Evolutionary conservation across 2,797 vertebrate species (phyloP).

Genomic region (Sphenopsis melanotis): DNA sequence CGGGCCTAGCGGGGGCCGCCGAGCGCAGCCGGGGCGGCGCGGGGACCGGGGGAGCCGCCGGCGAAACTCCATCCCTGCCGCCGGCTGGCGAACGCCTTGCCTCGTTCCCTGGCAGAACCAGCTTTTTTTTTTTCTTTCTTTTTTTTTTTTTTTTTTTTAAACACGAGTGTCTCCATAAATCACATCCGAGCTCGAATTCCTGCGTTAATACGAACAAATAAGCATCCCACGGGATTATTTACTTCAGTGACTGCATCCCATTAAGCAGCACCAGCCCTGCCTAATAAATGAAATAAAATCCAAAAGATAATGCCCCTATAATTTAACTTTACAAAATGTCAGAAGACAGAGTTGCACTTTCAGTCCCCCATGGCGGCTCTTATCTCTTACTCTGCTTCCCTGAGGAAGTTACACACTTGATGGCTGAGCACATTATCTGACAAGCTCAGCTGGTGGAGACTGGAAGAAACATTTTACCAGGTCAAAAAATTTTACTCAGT

Average conservation of each 20-base stretch:
- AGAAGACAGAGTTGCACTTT: not conserved
- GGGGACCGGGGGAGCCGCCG: not conserved
- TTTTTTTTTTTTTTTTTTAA: not conserved
- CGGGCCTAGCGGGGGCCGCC: not conserved
- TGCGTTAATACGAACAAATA: not conserved
- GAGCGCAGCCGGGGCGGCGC: not conserved
- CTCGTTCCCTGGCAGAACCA: not conserved
- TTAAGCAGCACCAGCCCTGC: not conserved
- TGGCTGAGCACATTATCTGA: not conserved
- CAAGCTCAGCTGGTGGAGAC: not conserved
- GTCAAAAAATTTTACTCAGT: not conserved
- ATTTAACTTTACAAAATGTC: slow-evolving; percentile 34
- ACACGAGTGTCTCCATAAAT: not conserved
- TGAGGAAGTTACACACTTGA: not conserved
- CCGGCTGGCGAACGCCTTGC: not conserved
- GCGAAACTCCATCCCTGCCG: not conserved
- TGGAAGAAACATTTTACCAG: not conserved
- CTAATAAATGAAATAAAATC: not conserved
- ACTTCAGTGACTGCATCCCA: not conserved
- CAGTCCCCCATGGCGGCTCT: not conserved
- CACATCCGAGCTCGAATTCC: not conserved
- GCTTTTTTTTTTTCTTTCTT: too few species aligned
- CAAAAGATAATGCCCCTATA: not conserved
- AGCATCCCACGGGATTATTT: slow-evolving; percentile 20
- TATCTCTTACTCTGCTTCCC: not conserved